These are phyloP conservation scores for Onychomys torridus DNA, from an alignment of 2,797 vertebrate genomes.

Conservation along the genomic window DNA sequence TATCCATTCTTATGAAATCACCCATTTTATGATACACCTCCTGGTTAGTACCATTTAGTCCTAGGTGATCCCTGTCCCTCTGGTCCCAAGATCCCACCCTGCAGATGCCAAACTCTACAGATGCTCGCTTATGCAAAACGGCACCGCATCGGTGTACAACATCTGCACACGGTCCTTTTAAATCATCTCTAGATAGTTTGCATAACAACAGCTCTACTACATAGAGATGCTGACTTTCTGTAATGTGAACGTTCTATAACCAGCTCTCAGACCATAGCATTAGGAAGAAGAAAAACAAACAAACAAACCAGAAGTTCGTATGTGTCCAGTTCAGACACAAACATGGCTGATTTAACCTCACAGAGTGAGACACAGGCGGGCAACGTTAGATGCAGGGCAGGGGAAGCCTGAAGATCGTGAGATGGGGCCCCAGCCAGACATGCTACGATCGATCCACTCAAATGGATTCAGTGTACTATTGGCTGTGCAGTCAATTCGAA, in stretches of 20 bases:
- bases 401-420: not conserved
- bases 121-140: not conserved
- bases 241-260: not conserved
- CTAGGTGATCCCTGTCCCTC: not conserved
- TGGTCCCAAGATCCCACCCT: not conserved
- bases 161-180: not conserved
- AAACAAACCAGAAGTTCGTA: not conserved
- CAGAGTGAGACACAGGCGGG: not conserved
- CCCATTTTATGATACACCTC: not conserved
- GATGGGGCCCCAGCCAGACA: too few relatives aligned
- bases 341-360: too few relatives aligned
- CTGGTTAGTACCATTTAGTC: fast-evolving
- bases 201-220: not conserved
- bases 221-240: not conserved
- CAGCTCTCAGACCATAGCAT: not conserved
- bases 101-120: not conserved
- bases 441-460: not conserved
- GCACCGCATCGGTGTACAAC: too few relatives aligned
- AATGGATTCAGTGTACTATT: not conserved
- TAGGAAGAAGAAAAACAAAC: not conserved
- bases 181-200: not conserved
- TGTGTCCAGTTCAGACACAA: not conserved
- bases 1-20: not conserved
- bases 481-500: not conserved
- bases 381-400: not conserved